Evolutionary conservation across 2,888 invertebrate genomes (phyloP), one percentile per base, ranked within the genome.

Genomic region (Argyresthia goedartella): DNA sequence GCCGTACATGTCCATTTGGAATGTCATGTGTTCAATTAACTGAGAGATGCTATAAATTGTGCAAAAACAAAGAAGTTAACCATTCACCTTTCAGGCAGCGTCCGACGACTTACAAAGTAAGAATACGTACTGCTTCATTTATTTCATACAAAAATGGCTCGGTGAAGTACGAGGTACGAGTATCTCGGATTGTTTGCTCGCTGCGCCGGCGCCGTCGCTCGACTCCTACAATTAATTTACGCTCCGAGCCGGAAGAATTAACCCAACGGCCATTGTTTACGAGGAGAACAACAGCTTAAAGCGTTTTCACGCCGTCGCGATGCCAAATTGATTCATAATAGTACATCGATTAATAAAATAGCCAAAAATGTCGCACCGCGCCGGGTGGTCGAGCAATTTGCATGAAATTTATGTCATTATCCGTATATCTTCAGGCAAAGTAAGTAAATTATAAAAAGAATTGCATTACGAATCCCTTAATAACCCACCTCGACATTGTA

Each of bases 281-380:
- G 55, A 61, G 65, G 63, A 61, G 57, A 54, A 60, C 62, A 61
- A 62, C 61, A 61, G 55, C 64, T 59, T 63, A 51, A 57, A 57
- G 58, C 59, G 64, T 64, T 67, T 62, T 62, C 51, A 51, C 52
- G 52, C 53, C 49, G 13, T 13, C 34, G 43, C 42, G 69, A 71
- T 63, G 65, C 66, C 63, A 81, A 81, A 84, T 82, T 82, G 79
- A 76, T 78, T 78, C 70, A 81, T 82, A 82, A 82, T 80, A 75
- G 73, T 66, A 63, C 56, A 60, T 61, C 61, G 69, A 73, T 78
- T 70, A 72, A 73, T 73, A 73, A 70, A 73, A 72, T 71, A 66
- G 61, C 73, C 74, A 68, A 76, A 78, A 70, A 59, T 60, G 69
- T 61, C 64, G 57, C 51, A 59, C 54, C 25, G 25, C 25, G n/a